Conservation (phyloP, 2,888 invertebrate genomes). For the Drosophila melanosoma region DNA sequence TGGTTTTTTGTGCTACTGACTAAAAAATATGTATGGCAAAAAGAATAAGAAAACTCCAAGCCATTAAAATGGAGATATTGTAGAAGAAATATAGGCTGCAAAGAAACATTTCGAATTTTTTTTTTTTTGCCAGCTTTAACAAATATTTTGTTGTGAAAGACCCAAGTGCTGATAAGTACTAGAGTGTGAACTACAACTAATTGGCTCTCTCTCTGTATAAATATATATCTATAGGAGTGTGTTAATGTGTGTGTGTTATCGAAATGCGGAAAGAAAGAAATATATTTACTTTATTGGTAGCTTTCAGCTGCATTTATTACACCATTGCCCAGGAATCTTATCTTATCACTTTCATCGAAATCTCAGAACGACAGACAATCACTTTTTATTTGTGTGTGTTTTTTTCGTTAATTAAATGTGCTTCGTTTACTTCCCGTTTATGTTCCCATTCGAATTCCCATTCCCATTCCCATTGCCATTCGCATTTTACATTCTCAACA, state of each 20-base stretch:
- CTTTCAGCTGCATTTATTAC: slow-evolving; percentile 35
- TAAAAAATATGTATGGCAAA: too few species aligned
- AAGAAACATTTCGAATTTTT: neutral
- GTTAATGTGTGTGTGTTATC: slow-evolving; percentile 10
- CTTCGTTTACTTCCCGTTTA: slow-evolving; percentile 38
- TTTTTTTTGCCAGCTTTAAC: slow-evolving; percentile 37
- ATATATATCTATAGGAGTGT: neutral
- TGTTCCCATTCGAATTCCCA: slow-evolving; percentile 5
- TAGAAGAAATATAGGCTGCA: neutral
- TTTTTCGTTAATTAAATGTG: slow-evolving; percentile 58
- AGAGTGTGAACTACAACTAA: slow-evolving; percentile 29
- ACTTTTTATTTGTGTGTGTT: slow-evolving; percentile 37
- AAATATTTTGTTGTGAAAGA: slow-evolving; percentile 60
- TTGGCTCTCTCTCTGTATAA: slow-evolving; percentile 7
- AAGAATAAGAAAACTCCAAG: neutral
- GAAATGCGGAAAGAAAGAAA: slow-evolving; percentile 48
- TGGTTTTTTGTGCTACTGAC: neutral
- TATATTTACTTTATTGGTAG: slow-evolving; percentile 56
- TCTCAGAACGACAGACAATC: slow-evolving; percentile 65
- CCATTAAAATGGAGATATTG: neutral
- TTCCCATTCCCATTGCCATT: neutral
- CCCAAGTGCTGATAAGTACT: slow-evolving; percentile 27
- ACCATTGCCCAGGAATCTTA: slow-evolving; percentile 34
- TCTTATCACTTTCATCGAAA: slow-evolving; percentile 72
- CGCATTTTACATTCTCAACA: slow-evolving; percentile 37